Base-by-base conservation (phyloP, 2,888 invertebrate genomes). In the Drosophila atripex region DNA sequence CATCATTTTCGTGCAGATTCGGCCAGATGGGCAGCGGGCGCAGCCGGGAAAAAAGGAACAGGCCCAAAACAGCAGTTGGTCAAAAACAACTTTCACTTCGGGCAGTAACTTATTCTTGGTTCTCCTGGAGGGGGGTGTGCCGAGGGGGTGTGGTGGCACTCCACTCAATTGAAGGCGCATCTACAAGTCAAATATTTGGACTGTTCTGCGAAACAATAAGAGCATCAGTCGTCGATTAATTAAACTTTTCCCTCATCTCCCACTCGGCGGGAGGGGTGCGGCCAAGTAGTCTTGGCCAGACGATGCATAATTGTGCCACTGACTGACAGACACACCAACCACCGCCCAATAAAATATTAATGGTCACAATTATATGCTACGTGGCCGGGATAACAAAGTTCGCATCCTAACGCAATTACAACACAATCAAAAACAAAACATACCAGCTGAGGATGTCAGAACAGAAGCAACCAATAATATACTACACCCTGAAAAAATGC, bases 131-230 rank as follows among this genome's bases (percentile, higher is more conserved):
- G 12, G 14, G 39, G 7, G 9, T n/a, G n/a, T n/a, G n/a, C 12
- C 6, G 35, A n/a, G 35, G 14, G 11, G 21, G 46, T 11, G 47
- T n/a, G 56, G 63, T 47, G 14, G 53, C 5, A 41, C 2, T 43
- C 46, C 52, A 84, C 78, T 86, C 87, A 88, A 88, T 82, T 88
- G 86, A 82, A 86, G 78, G 60, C 66, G 58, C 87, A 88, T 86
- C 87, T 86, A 88, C 88, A 82, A 83, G 87, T 86, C 82, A 83
- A 83, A 83, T 83, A 83, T 88, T 83, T 75, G 80, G 88, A 86
- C 73, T 80, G 51, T 73, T 53, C 50, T 60, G 58, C 71, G 66
- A 86, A 35, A 88, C 86, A 88, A 88, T 86, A 86, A 63, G 79
- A 88, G 61, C 88, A 78, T 73, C 76, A 64, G 82, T 71, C 61